Evolutionary conservation across 2,797 vertebrate species (phyloP), one percentile per base, ranked within the genome.

Genomic region (Pseudomugil tenellus): DNA sequence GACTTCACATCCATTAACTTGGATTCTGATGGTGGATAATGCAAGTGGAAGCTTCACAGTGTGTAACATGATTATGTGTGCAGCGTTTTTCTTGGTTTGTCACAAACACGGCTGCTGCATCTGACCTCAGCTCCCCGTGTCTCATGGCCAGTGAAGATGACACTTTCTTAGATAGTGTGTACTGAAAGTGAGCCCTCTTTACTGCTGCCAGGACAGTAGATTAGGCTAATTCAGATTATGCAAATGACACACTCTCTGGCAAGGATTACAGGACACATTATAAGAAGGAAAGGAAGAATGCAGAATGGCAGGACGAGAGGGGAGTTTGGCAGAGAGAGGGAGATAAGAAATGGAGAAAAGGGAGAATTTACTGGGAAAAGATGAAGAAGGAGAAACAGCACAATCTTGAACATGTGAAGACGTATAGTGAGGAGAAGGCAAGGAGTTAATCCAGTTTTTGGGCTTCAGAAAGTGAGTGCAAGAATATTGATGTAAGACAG

Each of bases 141-240:
- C 17, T 35, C 11, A 6, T 1, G 43, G 32, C 74, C 58, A 28
- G 23, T 23, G 19, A 53, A 72, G 65, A 29, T 13, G 57, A 61
- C 39, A 14, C 59, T 74, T 76, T 77, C 72, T 68, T 62, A 65
- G 46, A 77, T 67, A 74, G 67, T 10, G 3, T 25, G 58, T 59
- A 6, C 31, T 54, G 49, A 78, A 67, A 73, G 69, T 21, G 52
- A 78, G 59, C 67, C 66, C 66, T 77, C 76, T 80, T 63, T 58
- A 17, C 72, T 16, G 68, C 37, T 35, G 37, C 80, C 75, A 79
- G 81, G 78, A 89, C 59, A 23, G 70, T 74, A 88, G 88, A 91
- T 93, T 91, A 93, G 77, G 74, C 71, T 87, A 89, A 92, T 92
- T 92, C 80, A 88, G 90, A 93, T 92, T 91, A 92, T 92, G 92